Conservation (phyloP, 1,140 invertebrate genomes). For the Seison nebaliae region DNA sequence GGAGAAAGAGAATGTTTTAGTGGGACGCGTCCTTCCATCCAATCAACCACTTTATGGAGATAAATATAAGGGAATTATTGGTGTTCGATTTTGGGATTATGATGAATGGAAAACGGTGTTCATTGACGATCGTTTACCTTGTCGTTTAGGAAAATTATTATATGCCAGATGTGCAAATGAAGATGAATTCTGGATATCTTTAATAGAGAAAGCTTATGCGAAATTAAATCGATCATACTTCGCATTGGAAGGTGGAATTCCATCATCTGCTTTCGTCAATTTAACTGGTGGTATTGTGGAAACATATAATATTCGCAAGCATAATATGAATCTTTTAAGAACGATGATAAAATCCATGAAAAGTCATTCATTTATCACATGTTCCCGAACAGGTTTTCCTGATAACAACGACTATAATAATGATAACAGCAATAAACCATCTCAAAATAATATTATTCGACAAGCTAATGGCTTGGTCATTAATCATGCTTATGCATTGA, state of each 20-base stretch:
- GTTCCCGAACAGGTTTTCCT: too few species aligned
- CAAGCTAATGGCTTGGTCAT: slow-evolving; percentile 30
- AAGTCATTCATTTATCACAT: too few species aligned
- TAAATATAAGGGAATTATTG: slow-evolving; percentile 20
- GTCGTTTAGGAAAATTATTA: slow-evolving; percentile 6
- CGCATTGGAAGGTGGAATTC: slow-evolving; percentile 19
- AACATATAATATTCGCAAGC: slow-evolving; percentile 24
- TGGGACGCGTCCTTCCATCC: slow-evolving; percentile 6
- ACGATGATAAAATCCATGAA: too few species aligned
- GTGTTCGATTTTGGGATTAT: slow-evolving; percentile 31
- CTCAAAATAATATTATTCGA: slow-evolving; percentile 25
- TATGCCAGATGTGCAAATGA: slow-evolving; percentile 9
- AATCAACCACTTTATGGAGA: slow-evolving; percentile 8
- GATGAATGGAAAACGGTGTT: slow-evolving; percentile 29
- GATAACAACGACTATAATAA: too few species aligned
- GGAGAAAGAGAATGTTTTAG: background rate
- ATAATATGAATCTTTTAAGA: too few species aligned
- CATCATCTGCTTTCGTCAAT: slow-evolving; percentile 21
- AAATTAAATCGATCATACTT: slow-evolving; percentile 25
- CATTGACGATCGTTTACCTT: slow-evolving; percentile 30
- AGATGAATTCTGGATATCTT: slow-evolving; percentile 31
- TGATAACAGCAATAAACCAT: slow-evolving; percentile 28
- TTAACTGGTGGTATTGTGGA: slow-evolving; percentile 23
- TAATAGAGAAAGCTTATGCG: slow-evolving; percentile 32
- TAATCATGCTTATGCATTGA: slow-evolving; percentile 34